These are phyloP conservation scores for Drosophila baimaii DNA, from an alignment of 1,140 invertebrate species.

Conservation along the genomic window DNA sequence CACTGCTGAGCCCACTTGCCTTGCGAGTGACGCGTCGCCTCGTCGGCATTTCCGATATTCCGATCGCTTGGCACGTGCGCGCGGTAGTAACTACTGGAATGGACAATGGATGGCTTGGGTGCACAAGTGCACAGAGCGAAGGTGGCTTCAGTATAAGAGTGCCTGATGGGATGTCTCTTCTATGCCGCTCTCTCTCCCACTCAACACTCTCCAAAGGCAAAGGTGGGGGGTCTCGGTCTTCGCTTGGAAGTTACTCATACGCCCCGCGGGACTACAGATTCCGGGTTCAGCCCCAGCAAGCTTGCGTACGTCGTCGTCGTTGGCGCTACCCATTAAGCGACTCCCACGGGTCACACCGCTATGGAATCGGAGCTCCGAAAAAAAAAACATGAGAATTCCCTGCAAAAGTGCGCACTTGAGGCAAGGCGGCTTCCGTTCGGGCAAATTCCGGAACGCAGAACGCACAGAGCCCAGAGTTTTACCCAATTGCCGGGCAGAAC, in stretches of 20 bases:
- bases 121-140: neutral
- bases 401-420: constrained; percentile 4
- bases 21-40: constrained; percentile 20
- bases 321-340: constrained; percentile 5
- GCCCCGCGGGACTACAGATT: neutral
- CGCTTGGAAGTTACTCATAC: constrained; percentile 4
- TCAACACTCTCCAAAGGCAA: neutral
- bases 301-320: neutral
- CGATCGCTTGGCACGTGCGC: constrained; percentile 26
- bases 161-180: constrained; percentile 13
- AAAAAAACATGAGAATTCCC: constrained; percentile 3
- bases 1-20: constrained; percentile 18
- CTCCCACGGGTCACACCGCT: neutral
- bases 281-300: neutral
- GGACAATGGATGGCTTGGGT: constrained; percentile 3
- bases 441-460: constrained; percentile 3
- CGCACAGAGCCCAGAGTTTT: too few relatives aligned
- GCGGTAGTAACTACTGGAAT: constrained; percentile 3
- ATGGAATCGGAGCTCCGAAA: neutral
- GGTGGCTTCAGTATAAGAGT: constrained; percentile 20
- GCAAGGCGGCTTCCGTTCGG: constrained; percentile 16
- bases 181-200: neutral
- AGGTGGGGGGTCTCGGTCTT: neutral
- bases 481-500: constrained; percentile 11
- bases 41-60: constrained; percentile 70